Percentiles rank a stretch among this genome's conserved stretches.
These are phyloP conservation scores for Cyrtonyx montezumae DNA, from an alignment of 2,113 vertebrate genomes.

Conservation along the genomic window DNA sequence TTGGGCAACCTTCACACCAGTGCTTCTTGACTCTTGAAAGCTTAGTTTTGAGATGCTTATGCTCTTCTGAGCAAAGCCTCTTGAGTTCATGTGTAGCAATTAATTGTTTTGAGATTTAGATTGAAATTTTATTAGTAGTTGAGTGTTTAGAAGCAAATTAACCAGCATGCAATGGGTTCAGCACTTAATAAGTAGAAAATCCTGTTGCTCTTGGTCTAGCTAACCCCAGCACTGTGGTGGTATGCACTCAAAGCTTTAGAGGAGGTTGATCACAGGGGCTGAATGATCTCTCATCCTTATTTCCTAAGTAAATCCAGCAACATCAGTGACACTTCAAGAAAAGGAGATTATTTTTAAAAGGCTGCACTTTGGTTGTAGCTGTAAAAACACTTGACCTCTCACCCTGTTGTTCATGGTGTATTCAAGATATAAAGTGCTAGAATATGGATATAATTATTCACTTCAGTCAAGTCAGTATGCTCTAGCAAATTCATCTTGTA, in stretches of 20 bases:
- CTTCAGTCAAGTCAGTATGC: neutral
- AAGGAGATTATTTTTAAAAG: conserved; percentile 11
- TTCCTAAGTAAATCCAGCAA: conserved; percentile 8
- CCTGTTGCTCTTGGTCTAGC: neutral
- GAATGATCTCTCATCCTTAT: neutral
- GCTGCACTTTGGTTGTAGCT: neutral
- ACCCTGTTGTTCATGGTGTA: neutral
- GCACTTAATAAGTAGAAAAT: neutral
- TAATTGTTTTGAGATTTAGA: neutral
- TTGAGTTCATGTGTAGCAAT: neutral
- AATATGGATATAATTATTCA: neutral
- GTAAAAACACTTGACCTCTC: neutral
- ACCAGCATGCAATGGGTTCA: neutral
- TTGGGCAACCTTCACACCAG: neutral
- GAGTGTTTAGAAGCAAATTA: neutral
- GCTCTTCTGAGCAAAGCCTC: neutral
- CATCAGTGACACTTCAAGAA: neutral
- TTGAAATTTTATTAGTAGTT: neutral
- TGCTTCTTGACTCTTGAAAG: neutral
- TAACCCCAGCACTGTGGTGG: neutral
- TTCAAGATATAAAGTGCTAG: neutral
- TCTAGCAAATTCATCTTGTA: neutral
- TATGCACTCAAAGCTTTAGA: neutral
- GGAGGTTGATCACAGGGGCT: neutral
- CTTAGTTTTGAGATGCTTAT: conserved; percentile 8